phyloP scores from a whole-genome alignment of 2,888 invertebrate species.

The Bombyx huttoni region DNA sequence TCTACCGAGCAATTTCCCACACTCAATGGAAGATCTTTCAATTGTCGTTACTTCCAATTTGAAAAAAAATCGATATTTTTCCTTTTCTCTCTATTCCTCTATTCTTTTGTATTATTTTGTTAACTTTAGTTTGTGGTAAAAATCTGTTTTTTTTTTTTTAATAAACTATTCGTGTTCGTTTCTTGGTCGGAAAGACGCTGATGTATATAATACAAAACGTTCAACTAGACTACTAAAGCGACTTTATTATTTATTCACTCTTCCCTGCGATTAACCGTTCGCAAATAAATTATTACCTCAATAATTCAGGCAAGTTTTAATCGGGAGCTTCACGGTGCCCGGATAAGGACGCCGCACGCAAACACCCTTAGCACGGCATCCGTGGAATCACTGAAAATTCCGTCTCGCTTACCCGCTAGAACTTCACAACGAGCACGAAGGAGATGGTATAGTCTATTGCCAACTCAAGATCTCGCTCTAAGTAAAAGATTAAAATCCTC shows the following conservation, averaged over 20 bases:
- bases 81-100: no score
- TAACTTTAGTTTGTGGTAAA: no score
- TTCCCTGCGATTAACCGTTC: not conserved
- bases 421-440: not conserved
- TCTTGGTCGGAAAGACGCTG: not conserved
- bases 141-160: no score
- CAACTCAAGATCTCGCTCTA: slow-evolving; percentile 5
- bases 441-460: slow-evolving; percentile 2
- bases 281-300: slow-evolving; percentile 4
- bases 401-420: not conserved
- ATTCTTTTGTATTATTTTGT: no score
- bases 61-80: no score
- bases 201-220: not conserved
- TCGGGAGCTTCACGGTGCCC: slow-evolving; percentile 6
- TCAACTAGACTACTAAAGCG: not conserved
- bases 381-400: not conserved
- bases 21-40: no score
- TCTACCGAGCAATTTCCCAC: no score
- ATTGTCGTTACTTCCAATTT: no score
- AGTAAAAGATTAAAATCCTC: slow-evolving; percentile 29
- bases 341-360: slow-evolving; percentile 1
- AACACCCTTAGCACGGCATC: slow-evolving; percentile 1
- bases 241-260: not conserved
- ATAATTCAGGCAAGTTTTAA: slow-evolving; percentile 13
- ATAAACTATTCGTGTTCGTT: no score